These are phyloP conservation scores for Phoebastria nigripes DNA, from an alignment of 2,797 vertebrate genomes.

Conservation along the genomic window DNA sequence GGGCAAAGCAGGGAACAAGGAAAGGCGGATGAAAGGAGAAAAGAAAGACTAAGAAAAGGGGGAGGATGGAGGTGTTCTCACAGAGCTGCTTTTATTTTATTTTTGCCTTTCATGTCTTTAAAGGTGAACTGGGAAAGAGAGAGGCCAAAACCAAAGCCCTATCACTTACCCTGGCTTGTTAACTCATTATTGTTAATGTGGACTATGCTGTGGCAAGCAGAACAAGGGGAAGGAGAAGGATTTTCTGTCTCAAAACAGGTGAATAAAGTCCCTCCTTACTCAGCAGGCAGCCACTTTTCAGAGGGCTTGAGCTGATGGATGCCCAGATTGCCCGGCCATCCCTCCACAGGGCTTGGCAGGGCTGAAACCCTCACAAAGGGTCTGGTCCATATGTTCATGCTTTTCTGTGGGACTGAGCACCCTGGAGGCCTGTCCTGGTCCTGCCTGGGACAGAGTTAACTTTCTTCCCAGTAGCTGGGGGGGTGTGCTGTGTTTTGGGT, in stretches of 20 bases:
- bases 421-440: not conserved
- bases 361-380: not conserved
- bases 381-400: not conserved
- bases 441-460: too few species aligned
- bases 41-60: not conserved
- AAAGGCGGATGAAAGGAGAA: not conserved
- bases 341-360: not conserved
- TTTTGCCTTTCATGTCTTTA: not conserved
- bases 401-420: not conserved
- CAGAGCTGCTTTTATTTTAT: not conserved
- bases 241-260: not conserved
- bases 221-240: not conserved
- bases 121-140: not conserved
- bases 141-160: not conserved
- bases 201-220: not conserved
- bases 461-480: too few species aligned
- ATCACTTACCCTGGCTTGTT: not conserved
- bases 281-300: not conserved
- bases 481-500: too few species aligned
- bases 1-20: not conserved
- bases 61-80: not conserved
- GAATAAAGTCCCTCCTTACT: not conserved
- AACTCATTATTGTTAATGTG: not conserved
- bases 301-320: not conserved
- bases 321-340: not conserved